Conservation (phyloP, 2,888 invertebrate species). For the Zaprionus bogoriensis region DNA sequence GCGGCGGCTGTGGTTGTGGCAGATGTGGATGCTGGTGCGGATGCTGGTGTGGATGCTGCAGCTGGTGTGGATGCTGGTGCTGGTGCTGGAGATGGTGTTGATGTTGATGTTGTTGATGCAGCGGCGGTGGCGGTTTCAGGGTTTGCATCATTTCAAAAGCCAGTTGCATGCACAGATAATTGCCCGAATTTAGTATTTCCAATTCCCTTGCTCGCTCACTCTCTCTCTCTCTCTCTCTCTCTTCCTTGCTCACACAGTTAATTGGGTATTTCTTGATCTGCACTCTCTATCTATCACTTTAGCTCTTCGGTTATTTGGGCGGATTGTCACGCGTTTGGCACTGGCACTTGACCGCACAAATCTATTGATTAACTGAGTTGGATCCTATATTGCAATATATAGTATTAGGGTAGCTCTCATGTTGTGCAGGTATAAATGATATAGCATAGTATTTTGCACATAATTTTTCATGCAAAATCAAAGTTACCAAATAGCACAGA, state of each 20-base stretch:
- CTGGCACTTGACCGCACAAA: constrained; percentile 34
- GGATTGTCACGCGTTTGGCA: constrained; percentile 32
- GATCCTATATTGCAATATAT: background rate
- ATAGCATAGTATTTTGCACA: background rate
- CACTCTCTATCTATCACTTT: background rate
- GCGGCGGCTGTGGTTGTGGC: constrained; percentile 41
- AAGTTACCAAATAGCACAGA: too few relatives aligned
- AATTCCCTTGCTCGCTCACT: background rate
- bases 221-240: background rate
- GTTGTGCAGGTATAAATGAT: background rate
- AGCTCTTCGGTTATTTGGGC: background rate
- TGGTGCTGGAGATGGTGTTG: constrained; percentile 50
- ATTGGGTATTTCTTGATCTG: background rate
- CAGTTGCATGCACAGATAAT: constrained; percentile 64
- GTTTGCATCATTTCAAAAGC: constrained; percentile 82
- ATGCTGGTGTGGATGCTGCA: constrained; percentile 64
- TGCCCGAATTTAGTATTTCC: constrained; percentile 8
- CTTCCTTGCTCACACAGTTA: background rate
- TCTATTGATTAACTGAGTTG: background rate
- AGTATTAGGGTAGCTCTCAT: background rate
- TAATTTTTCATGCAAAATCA: too few relatives aligned
- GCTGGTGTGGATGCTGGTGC: constrained; percentile 58
- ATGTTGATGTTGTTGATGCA: constrained; percentile 69
- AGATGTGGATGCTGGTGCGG: constrained; percentile 56
- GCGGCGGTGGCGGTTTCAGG: constrained; percentile 80